phyloP scores from a whole-genome alignment of 2,113 vertebrate species.

The Platysternon megacephalum region DNA sequence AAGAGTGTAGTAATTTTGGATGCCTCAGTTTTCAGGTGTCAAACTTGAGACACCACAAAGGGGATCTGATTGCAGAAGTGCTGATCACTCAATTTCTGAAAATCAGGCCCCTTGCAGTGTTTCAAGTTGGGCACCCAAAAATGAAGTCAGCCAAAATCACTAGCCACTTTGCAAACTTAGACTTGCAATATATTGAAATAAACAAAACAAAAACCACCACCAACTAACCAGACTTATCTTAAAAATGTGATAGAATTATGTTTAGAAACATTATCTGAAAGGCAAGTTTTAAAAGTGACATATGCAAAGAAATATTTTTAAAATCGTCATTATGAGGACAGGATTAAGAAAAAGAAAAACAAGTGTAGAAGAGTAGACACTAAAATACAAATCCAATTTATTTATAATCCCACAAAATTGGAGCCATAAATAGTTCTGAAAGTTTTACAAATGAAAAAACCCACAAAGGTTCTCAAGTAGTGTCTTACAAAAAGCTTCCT shows the following conservation, averaged over 20 bases:
- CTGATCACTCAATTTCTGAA: not conserved
- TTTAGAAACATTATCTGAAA: not conserved
- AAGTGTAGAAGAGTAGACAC: not conserved
- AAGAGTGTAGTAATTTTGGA: not conserved
- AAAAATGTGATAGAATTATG: not conserved
- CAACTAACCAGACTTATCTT: not conserved
- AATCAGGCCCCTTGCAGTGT: not conserved
- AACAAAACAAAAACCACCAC: not conserved
- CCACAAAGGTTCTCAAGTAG: not conserved
- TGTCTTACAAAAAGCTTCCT: not conserved
- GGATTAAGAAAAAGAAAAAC: not conserved
- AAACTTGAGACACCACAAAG: not conserved
- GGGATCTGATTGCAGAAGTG: not conserved
- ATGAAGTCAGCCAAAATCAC: not conserved
- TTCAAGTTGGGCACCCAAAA: not conserved
- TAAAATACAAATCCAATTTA: not conserved
- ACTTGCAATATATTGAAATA: not conserved
- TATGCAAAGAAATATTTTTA: accelerated
- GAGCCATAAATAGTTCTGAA: not conserved
- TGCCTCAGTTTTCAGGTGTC: not conserved
- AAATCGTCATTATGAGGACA: not conserved
- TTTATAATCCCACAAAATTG: not conserved
- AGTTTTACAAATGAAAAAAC: not conserved
- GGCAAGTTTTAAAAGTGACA: not conserved
- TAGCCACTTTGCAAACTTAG: not conserved